Evolutionary conservation across 2,113 vertebrate species (phyloP).

Genomic region (Anolis sagrei): DNA sequence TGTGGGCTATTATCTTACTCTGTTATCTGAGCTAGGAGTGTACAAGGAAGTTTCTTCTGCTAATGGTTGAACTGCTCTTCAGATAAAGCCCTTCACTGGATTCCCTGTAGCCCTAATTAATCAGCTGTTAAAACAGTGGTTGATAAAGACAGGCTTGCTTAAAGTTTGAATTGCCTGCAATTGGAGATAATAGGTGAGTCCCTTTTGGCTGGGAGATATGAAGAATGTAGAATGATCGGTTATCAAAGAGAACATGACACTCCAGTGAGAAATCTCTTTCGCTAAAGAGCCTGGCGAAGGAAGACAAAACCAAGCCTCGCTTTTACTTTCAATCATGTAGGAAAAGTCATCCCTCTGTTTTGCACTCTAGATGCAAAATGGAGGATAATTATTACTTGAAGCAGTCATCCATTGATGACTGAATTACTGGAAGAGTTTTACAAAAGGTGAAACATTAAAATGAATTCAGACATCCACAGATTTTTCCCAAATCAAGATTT

Average conservation of each 20-base stretch:
- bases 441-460: neutral
- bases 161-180: constrained; percentile 81
- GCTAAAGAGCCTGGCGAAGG: constrained; percentile 47
- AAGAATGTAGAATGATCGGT: constrained; percentile 68
- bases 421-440: neutral
- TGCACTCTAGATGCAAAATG: neutral
- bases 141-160: constrained; percentile 82
- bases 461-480: neutral
- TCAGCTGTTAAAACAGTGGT: constrained; percentile 85
- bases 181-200: constrained; percentile 82
- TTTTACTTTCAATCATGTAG: constrained; percentile 44
- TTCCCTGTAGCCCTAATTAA: constrained; percentile 80
- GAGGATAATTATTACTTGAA: neutral
- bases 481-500: neutral
- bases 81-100: constrained; percentile 83
- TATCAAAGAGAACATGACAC: constrained; percentile 71
- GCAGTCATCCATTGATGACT: neutral
- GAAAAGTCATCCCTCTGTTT: constrained; percentile 11
- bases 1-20: constrained; percentile 79
- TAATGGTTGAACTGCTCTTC: constrained; percentile 84
- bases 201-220: constrained; percentile 75
- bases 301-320: constrained; percentile 42
- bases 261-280: constrained; percentile 66
- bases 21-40: constrained; percentile 86
- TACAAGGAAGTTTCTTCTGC: constrained; percentile 85